These are phyloP conservation scores for Aegotheles bennettii DNA, from an alignment of 2,113 vertebrate species.

Conservation along the genomic window DNA sequence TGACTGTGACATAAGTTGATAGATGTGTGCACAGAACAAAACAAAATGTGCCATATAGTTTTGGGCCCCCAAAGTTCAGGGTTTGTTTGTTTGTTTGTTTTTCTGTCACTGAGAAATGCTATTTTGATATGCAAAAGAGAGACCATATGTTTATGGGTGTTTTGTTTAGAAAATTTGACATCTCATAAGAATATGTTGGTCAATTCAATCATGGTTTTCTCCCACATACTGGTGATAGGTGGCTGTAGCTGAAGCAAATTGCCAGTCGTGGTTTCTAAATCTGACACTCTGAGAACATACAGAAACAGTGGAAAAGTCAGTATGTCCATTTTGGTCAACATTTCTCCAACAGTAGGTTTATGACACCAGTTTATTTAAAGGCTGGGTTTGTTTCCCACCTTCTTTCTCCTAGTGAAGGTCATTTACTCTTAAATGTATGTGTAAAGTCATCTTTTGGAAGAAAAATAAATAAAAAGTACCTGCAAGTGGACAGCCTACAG, in stretches of 20 bases:
- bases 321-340: background rate
- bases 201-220: background rate
- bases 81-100: background rate
- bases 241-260: slow-evolving; percentile 29
- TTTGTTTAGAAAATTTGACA: slow-evolving; percentile 32
- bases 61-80: background rate
- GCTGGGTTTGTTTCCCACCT: background rate
- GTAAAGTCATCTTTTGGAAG: background rate
- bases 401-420: background rate
- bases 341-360: background rate
- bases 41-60: slow-evolving; percentile 13
- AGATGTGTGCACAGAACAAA: slow-evolving; percentile 53
- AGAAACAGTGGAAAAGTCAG: background rate
- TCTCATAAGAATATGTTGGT: background rate
- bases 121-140: slow-evolving; percentile 42
- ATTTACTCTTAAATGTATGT: background rate
- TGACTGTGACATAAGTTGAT: background rate
- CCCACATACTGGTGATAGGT: background rate
- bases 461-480: background rate
- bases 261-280: slow-evolving; percentile 16
- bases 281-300: background rate
- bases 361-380: background rate
- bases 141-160: slow-evolving; percentile 29
- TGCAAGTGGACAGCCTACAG: background rate
- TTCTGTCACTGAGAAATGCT: background rate